These are phyloP conservation scores for Epizoanthus illoricatus DNA, from an alignment of 92 coral and sea anemone genomes.

Conservation along the genomic window DNA sequence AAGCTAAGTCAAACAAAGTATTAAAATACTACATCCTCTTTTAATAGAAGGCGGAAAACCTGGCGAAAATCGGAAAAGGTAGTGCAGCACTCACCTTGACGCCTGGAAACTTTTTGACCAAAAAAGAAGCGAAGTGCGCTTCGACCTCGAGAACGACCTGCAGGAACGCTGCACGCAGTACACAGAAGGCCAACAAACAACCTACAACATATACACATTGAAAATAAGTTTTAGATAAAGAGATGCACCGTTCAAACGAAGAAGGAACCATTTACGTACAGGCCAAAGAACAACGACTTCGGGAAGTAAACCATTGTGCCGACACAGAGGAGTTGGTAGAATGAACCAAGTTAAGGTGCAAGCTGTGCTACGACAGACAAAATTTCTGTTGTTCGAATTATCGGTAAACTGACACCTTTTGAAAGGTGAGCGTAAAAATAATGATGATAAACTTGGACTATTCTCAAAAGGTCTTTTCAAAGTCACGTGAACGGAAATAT, in stretches of 20 bases:
- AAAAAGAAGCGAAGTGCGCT: not conserved
- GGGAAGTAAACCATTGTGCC: not conserved
- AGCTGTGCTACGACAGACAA: not conserved
- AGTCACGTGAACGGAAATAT: constrained; percentile 39
- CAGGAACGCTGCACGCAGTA: not conserved
- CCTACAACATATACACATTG: not conserved
- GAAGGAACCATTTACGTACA: constrained; percentile 5
- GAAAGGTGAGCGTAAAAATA: constrained; percentile 19
- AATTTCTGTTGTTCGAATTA: constrained; percentile 12
- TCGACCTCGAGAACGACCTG: not conserved
- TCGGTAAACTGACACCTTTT: constrained; percentile 26
- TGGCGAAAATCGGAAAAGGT: not conserved
- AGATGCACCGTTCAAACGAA: not conserved
- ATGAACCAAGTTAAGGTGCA: not conserved
- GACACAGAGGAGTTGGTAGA: not conserved
- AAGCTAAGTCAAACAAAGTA: too few species aligned
- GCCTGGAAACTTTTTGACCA: constrained; percentile 5
- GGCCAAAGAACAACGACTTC: not conserved
- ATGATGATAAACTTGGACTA: constrained; percentile 24
- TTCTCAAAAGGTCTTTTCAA: constrained; percentile 6
- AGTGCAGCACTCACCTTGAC: constrained; percentile 3
- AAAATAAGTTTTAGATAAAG: not conserved
- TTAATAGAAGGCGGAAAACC: too few species aligned
- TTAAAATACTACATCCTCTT: too few species aligned
- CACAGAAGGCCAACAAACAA: not conserved